Evolutionary conservation across 2,888 invertebrate species (phyloP).

Genomic region (Halictus quadricinctus): DNA sequence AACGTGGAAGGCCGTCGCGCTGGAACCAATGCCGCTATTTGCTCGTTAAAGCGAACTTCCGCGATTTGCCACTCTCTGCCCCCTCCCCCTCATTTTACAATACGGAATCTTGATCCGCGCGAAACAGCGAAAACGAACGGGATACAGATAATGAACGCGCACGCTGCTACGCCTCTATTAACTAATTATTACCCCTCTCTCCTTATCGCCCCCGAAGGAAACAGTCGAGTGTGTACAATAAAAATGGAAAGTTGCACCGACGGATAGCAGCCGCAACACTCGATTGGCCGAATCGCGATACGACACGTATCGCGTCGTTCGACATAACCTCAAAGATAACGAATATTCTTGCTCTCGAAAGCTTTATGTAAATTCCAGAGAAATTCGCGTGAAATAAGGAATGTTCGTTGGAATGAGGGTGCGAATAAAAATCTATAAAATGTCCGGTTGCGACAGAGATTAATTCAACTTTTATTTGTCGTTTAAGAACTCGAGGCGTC

Average conservation of each 20-base stretch:
- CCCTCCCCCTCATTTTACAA: background rate
- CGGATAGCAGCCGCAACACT: too few species aligned
- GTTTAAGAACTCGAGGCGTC: background rate
- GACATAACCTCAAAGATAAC: constrained; percentile 12
- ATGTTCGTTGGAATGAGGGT: background rate
- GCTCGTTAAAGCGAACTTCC: constrained; percentile 50
- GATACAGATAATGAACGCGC: background rate
- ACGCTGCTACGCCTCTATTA: background rate
- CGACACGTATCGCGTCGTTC: background rate
- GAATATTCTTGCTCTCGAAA: background rate
- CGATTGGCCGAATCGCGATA: background rate
- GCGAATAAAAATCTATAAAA: background rate
- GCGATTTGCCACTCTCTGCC: constrained; percentile 15
- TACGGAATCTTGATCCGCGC: constrained; percentile 13
- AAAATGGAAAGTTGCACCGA: background rate
- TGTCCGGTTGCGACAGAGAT: background rate
- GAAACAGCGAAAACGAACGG: background rate
- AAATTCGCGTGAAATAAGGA: background rate
- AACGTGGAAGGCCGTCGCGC: constrained; percentile 47
- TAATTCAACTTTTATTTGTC: background rate
- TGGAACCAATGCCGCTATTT: constrained; percentile 43
- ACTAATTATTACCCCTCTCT: background rate
- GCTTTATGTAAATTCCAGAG: background rate
- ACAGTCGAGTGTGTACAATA: background rate
- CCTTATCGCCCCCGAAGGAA: background rate